Percentiles rank a stretch among this genome's conserved stretches.
Evolutionary conservation across 2,888 invertebrate species (phyloP).

Genomic region (Cephus pulcher): DNA sequence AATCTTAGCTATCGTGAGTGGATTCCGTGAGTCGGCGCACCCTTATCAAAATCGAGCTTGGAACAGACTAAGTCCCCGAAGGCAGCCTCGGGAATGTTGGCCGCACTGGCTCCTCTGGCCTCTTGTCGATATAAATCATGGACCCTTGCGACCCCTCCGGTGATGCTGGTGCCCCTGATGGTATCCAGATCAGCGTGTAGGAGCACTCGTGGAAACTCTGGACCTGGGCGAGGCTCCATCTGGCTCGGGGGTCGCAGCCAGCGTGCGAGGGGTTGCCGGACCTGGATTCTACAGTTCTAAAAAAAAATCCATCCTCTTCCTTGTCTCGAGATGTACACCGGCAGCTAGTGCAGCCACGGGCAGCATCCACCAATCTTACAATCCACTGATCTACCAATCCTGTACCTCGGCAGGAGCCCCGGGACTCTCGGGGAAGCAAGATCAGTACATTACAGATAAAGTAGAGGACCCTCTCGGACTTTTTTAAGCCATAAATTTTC

Average conservation of each 20-base stretch:
- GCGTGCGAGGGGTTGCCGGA: background rate
- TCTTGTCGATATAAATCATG: slow-evolving; percentile 58
- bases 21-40: slow-evolving; percentile 3
- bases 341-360: slow-evolving; percentile 3
- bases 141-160: slow-evolving; percentile 42
- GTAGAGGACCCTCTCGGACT: slow-evolving; percentile 59
- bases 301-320: background rate
- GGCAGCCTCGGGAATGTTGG: background rate
- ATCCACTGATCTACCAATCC: background rate
- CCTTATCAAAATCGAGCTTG: background rate
- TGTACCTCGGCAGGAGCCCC: background rate
- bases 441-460: slow-evolving; percentile 67
- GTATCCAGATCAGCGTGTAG: background rate
- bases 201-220: background rate
- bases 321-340: background rate
- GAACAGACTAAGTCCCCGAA: background rate
- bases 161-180: slow-evolving; percentile 2
- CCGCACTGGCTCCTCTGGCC: background rate
- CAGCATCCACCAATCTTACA: slow-evolving; percentile 37
- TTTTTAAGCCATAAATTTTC: slow-evolving; percentile 66
- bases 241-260: background rate
- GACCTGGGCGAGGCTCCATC: background rate
- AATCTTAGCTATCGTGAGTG: background rate
- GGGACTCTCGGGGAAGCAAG: slow-evolving; percentile 48
- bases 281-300: background rate